phyloP scores from a whole-genome alignment of 2,113 vertebrate genomes.

The Upupa epops region DNA sequence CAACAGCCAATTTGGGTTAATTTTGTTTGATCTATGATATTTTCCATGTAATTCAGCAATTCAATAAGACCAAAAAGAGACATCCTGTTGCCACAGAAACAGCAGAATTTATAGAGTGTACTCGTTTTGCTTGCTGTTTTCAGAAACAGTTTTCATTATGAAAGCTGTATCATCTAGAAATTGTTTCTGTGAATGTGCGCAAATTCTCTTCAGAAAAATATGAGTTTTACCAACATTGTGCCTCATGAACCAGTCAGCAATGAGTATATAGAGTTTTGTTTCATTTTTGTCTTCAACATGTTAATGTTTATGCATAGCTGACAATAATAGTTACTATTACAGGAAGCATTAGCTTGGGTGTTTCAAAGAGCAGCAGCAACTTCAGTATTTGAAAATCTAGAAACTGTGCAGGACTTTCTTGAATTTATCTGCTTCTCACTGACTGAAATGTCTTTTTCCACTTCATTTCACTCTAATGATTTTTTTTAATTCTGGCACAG shows the following conservation, averaged over 20 bases:
- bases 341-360: background rate
- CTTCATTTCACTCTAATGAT: background rate
- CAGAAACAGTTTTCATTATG: conserved; percentile 7
- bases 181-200: conserved; percentile 38
- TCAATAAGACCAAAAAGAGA: background rate
- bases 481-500: background rate
- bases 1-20: background rate
- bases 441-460: background rate
- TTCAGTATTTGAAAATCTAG: background rate
- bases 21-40: conserved; percentile 30
- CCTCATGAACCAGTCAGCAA: conserved; percentile 33
- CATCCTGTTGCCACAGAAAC: background rate
- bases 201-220: conserved; percentile 16
- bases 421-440: background rate
- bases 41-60: conserved; percentile 40
- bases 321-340: background rate
- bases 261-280: conserved; percentile 34
- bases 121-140: background rate
- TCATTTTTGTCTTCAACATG: background rate
- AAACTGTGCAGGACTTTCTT: background rate
- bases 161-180: background rate
- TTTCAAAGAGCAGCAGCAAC: conserved; percentile 25
- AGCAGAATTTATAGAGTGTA: background rate
- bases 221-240: conserved; percentile 52
- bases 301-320: background rate